phyloP scores from a whole-genome alignment of 2,888 invertebrate genomes.

The Acrobasis consociella region DNA sequence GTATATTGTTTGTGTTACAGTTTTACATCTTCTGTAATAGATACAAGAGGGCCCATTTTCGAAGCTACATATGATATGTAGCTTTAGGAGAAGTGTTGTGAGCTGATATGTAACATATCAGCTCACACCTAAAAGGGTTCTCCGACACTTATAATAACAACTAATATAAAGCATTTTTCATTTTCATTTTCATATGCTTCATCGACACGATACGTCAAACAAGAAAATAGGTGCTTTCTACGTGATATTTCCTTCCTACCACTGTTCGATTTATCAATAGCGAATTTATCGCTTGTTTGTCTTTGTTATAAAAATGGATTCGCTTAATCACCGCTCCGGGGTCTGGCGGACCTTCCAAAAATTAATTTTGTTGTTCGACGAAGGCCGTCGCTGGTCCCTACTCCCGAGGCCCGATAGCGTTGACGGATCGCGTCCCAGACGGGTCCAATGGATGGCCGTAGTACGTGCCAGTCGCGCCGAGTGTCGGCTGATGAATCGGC shows the following conservation, averaged over 20 bases:
- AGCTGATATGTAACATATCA: too few species aligned
- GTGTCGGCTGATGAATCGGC: slow-evolving; percentile 71
- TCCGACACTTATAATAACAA: too few species aligned
- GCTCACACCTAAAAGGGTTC: too few species aligned
- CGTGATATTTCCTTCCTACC: neutral
- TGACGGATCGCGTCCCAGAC: slow-evolving; percentile 72
- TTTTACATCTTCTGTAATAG: too few species aligned
- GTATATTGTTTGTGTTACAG: too few species aligned
- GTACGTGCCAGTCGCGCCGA: slow-evolving; percentile 68
- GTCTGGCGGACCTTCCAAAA: slow-evolving; percentile 38
- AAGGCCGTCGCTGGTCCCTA: slow-evolving; percentile 51
- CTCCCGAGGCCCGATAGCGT: slow-evolving; percentile 58
- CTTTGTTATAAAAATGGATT: slow-evolving; percentile 30
- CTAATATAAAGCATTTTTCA: too few species aligned
- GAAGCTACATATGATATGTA: too few species aligned
- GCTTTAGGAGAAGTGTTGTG: too few species aligned
- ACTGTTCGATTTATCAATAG: neutral
- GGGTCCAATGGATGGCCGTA: slow-evolving; percentile 69
- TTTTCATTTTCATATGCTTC: too few species aligned
- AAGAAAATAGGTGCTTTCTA: too few species aligned
- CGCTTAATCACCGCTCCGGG: slow-evolving; percentile 34
- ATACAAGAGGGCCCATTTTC: too few species aligned
- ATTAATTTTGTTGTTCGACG: slow-evolving; percentile 70
- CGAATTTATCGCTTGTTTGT: slow-evolving; percentile 16
- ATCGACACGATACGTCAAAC: too few species aligned